Base-by-base conservation (phyloP, 1,140 invertebrate genomes). In the Nymphalis io region DNA sequence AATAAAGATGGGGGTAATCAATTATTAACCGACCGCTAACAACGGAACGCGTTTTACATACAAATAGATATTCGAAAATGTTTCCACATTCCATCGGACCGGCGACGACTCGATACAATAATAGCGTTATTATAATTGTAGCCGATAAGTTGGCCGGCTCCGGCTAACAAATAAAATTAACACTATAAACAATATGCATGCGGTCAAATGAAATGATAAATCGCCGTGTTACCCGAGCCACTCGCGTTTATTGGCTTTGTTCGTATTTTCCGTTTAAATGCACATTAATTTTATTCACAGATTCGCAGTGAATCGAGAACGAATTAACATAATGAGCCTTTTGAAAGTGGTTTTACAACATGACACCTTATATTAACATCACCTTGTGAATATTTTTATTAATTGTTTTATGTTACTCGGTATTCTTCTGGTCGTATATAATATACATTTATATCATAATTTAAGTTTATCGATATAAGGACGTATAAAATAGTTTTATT, bases 231-330 rank as follows among this genome's bases (percentile, higher is more conserved):
- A 76, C 82, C 68, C 75, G 76, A 79, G 70, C 80, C 73, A 76
- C 76, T 76, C 81, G 78, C 76, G 78, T 85, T 85, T 84, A 88
- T 88, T 89, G 85, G 82, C 81, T 83, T 82, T 84, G 85, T 87
- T 80, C 84, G 86, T 81, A 88, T 88, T 90, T 90, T 84, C 78
- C 84, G 81, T 87, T 88, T 90, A 88, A 88, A 85, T 82, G 83
- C 82, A 88, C 88, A 85, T 87, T 90, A 86, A 90, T 90, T 87
- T 88, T 86, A 85, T 90, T 87, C 88, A 82, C 88, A 83, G 88
- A 90, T 88, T 88, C 80, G 79, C 81, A 81, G 84, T 83, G 88
- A 86, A 87, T 87, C 84, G 86, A 80, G 80, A 82, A 83, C 81
- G 81, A 82, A 90, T 90, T 88, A 90, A 87, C 86, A 90, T 90